These are phyloP conservation scores for Tychaedon coryphoeus DNA, from an alignment of 2,113 vertebrate species.

Conservation along the genomic window DNA sequence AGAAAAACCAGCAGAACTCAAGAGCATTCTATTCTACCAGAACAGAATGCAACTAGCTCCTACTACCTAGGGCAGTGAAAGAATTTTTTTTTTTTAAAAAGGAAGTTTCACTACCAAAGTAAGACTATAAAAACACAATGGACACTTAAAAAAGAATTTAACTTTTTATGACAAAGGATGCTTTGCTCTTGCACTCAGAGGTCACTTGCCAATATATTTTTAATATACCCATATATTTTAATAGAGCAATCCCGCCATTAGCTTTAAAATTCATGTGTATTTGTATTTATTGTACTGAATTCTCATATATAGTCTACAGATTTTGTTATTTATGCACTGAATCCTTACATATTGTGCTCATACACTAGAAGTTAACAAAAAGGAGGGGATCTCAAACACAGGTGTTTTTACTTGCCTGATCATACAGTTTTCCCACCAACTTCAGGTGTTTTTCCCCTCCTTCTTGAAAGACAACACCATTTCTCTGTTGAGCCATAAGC, in stretches of 20 bases:
- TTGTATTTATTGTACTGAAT: background rate
- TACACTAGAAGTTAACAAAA: background rate
- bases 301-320: background rate
- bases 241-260: background rate
- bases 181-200: background rate
- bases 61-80: background rate
- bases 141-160: background rate
- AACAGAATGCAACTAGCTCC: background rate
- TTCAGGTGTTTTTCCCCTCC: conserved; percentile 97
- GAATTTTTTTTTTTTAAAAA: background rate
- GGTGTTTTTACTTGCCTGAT: conserved; percentile 81
- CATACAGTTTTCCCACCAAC: conserved; percentile 96
- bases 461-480: conserved; percentile 95
- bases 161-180: background rate
- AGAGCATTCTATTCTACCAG: background rate
- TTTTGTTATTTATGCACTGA: background rate
- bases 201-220: background rate
- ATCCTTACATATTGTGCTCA: background rate
- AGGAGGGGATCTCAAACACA: background rate
- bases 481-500: conserved; percentile 96
- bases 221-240: background rate
- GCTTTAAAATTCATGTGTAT: background rate
- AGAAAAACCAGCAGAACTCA: background rate
- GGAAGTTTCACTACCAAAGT: background rate
- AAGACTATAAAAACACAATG: background rate